A percentile compares a stretch with the other conserved stretches of the same genome.
Evolutionary conservation across 2,888 invertebrate species (phyloP).

Genomic region (Hypsopygia costalis): DNA sequence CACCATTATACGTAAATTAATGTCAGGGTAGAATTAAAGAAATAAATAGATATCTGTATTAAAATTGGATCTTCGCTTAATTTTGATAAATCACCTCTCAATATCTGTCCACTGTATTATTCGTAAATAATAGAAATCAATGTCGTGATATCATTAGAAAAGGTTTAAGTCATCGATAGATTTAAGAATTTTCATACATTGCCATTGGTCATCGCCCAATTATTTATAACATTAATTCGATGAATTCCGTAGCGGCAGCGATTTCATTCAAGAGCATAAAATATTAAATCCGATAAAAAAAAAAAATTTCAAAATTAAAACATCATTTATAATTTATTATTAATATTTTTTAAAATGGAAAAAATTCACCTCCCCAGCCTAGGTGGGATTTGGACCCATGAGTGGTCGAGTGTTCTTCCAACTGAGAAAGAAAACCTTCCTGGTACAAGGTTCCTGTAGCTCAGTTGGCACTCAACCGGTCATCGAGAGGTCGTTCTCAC

Average conservation of each 20-base stretch:
- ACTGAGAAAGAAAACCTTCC: too few species aligned
- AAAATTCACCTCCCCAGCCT: too few species aligned
- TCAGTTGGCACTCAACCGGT: too few species aligned
- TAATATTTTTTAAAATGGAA: too few species aligned
- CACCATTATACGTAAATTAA: constrained; percentile 94
- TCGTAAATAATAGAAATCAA: constrained; percentile 39
- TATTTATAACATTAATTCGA: constrained; percentile 12
- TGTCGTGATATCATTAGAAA: constrained; percentile 65
- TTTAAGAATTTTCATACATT: constrained; percentile 27
- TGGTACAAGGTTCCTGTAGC: too few species aligned
- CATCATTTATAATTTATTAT: too few species aligned
- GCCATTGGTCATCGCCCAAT: constrained; percentile 7
- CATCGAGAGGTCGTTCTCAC: too few species aligned
- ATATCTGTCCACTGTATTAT: constrained; percentile 71
- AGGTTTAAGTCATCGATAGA: constrained; percentile 43
- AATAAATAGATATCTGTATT: constrained; percentile 62
- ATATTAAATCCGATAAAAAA: background rate
- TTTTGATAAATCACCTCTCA: constrained; percentile 64
- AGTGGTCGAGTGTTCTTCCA: too few species aligned
- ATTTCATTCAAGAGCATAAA: background rate
- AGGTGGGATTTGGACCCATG: too few species aligned
- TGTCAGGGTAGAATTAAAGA: constrained; percentile 87
- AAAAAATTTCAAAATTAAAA: background rate
- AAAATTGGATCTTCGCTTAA: constrained; percentile 62
- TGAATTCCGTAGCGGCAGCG: background rate